These are phyloP conservation scores for Atta cephalotes DNA, from an alignment of 1,140 invertebrate species.

Conservation along the genomic window DNA sequence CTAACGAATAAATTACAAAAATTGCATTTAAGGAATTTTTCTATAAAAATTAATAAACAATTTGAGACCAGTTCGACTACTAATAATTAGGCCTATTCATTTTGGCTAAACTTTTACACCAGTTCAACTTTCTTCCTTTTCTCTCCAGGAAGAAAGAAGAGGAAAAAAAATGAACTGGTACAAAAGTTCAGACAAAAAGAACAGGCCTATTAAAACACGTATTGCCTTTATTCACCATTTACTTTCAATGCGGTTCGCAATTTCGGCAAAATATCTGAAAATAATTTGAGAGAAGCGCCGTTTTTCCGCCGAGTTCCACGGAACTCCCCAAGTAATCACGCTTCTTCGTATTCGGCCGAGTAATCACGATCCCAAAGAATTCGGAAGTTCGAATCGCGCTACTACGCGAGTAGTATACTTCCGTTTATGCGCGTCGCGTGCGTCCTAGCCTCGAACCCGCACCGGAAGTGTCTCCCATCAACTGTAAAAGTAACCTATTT, in stretches of 20 bases:
- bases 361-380: not conserved
- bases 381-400: not conserved
- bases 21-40: no score
- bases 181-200: no score
- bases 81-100: not conserved
- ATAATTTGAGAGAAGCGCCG: not conserved
- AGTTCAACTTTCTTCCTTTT: no score
- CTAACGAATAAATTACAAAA: no score
- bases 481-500: not conserved
- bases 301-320: not conserved
- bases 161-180: no score
- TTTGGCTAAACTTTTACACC: no score
- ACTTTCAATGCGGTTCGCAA: not conserved
- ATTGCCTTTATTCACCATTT: not conserved
- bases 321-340: not conserved
- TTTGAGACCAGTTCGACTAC: not conserved
- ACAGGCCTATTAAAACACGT: not conserved
- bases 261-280: not conserved
- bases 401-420: not conserved
- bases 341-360: not conserved
- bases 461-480: not conserved
- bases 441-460: conserved; percentile 6
- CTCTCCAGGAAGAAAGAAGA: no score
- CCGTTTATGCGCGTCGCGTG: not conserved
- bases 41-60: not conserved